Conservation (phyloP, 92 coral and sea anemone species). For the Metridium senile region DNA sequence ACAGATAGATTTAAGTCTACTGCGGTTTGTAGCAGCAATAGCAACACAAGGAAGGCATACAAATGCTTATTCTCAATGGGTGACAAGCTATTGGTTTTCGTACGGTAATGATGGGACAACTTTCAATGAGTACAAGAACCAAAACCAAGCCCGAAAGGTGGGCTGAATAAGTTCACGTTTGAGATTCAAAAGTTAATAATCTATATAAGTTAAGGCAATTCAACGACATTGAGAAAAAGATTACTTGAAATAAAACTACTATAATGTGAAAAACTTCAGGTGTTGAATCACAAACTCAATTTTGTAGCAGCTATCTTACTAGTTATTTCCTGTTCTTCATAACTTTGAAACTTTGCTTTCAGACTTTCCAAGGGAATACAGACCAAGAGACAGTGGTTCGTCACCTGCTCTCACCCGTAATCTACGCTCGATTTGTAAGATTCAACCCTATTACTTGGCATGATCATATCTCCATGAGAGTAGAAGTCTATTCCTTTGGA, state of each 20-base stretch:
- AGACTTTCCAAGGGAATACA: slow-evolving; percentile 21
- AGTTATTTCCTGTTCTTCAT: background rate
- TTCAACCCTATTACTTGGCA: slow-evolving; percentile 13
- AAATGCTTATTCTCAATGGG: background rate
- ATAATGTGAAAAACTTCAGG: too few relatives aligned
- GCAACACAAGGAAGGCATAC: slow-evolving; percentile 28
- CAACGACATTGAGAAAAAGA: too few relatives aligned
- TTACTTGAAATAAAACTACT: too few relatives aligned
- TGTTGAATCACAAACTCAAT: background rate
- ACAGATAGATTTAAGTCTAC: slow-evolving; percentile 24
- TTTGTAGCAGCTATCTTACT: background rate
- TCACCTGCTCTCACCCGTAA: slow-evolving; percentile 9
- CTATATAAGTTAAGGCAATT: background rate
- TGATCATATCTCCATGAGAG: slow-evolving; percentile 18
- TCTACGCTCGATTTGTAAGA: slow-evolving; percentile 29
- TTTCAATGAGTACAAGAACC: background rate
- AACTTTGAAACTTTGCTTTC: background rate
- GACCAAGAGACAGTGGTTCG: slow-evolving; percentile 22
- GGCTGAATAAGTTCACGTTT: background rate
- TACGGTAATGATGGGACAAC: slow-evolving; percentile 14
- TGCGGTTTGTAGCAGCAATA: slow-evolving; percentile 12
- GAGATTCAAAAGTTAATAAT: background rate
- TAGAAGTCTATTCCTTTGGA: slow-evolving; percentile 31
- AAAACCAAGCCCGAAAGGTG: slow-evolving; percentile 11
- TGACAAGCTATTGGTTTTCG: slow-evolving; percentile 13